phyloP scores from a whole-genome alignment of 2,113 vertebrate genomes.

The Semnornis frantzii region DNA sequence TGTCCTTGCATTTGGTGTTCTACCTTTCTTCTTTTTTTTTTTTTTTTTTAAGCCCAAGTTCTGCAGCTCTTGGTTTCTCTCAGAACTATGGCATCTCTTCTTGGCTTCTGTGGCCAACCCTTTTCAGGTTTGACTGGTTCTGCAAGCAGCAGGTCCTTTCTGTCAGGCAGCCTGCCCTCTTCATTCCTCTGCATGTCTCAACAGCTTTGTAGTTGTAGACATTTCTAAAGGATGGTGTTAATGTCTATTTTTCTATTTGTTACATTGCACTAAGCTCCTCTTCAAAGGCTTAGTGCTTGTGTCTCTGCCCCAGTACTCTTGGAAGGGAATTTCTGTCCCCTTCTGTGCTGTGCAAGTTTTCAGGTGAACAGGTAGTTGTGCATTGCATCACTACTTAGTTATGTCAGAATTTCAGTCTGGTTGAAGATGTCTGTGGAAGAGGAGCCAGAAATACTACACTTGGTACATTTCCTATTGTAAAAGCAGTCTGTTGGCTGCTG shows the following conservation, averaged over 20 bases:
- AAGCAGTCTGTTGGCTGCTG: background rate
- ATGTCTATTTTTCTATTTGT: background rate
- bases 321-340: background rate
- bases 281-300: background rate
- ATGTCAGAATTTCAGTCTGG: background rate
- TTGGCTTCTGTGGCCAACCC: constrained; percentile 37
- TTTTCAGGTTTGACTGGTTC: constrained; percentile 63
- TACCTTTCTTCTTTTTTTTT: background rate
- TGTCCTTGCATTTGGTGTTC: background rate
- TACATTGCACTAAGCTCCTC: background rate
- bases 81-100: background rate
- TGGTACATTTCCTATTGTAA: background rate
- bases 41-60: background rate
- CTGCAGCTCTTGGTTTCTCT: background rate
- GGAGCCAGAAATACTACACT: background rate
- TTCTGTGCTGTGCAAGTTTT: background rate
- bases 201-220: background rate
- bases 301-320: background rate
- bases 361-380: background rate
- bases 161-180: constrained; percentile 11
- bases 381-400: background rate
- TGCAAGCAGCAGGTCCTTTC: constrained; percentile 25
- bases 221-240: background rate
- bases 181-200: constrained; percentile 47
- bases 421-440: background rate